phyloP scores from a whole-genome alignment of 2,113 vertebrate genomes.

The Apteryx owenii region DNA sequence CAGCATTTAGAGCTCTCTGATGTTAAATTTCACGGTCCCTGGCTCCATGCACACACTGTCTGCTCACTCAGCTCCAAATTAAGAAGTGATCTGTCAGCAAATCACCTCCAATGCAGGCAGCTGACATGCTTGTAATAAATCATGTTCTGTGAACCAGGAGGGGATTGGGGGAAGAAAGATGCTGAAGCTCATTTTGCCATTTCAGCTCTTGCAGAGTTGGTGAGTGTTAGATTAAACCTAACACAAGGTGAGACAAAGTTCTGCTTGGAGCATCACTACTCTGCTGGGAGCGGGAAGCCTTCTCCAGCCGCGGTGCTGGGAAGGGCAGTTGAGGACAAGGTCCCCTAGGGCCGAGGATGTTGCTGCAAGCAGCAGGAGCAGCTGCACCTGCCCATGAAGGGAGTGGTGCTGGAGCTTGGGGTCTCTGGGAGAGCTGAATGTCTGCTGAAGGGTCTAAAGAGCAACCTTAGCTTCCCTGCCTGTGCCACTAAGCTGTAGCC shows the following conservation, averaged over 20 bases:
- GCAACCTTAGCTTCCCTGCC: background rate
- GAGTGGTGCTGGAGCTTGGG: background rate
- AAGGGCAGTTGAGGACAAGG: background rate
- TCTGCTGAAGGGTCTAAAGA: background rate
- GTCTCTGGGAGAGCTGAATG: background rate
- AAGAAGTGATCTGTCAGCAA: background rate
- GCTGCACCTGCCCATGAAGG: background rate
- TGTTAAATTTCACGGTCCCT: background rate
- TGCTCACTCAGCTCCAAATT: background rate
- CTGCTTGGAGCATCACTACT: background rate
- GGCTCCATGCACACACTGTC: accelerated
- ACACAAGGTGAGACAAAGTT: background rate
- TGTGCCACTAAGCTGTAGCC: background rate
- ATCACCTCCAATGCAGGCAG: background rate
- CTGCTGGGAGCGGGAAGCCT: background rate
- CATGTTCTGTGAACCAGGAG: background rate
- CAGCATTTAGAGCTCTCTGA: background rate
- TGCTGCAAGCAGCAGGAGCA: accelerated
- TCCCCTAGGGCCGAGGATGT: background rate
- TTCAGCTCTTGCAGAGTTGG: background rate
- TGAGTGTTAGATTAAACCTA: background rate
- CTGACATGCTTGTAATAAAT: background rate
- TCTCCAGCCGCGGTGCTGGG: background rate
- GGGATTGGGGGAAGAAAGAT: background rate
- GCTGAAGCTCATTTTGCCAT: constrained; percentile 16